Conservation (phyloP, 1,140 invertebrate species). For the Andricus grossulariae region DNA sequence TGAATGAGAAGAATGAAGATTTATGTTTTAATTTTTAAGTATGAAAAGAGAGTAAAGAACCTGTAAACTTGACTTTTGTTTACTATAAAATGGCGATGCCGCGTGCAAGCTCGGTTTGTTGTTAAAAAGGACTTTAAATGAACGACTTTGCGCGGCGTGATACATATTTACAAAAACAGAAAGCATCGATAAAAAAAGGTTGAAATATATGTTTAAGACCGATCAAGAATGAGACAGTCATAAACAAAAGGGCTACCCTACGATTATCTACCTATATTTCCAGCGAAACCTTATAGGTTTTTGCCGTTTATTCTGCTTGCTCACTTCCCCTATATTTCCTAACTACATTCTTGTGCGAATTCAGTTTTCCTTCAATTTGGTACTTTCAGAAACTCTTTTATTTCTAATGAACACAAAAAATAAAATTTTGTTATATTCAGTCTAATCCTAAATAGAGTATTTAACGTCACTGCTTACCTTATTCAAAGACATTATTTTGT, state of each 20-base stretch:
- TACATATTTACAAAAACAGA: slow-evolving; percentile 76
- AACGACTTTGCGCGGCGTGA: slow-evolving; percentile 71
- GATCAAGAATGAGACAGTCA: slow-evolving; percentile 74
- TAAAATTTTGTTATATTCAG: neutral
- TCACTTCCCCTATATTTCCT: slow-evolving; percentile 37
- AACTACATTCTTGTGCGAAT: slow-evolving; percentile 2
- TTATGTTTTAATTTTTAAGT: slow-evolving; percentile 72
- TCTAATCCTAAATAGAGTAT: too few species aligned
- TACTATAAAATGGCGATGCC: slow-evolving; percentile 56
- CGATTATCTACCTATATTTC: slow-evolving; percentile 70
- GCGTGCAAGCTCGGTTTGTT: slow-evolving; percentile 64
- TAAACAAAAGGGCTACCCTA: slow-evolving; percentile 70
- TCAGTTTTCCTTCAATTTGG: slow-evolving; percentile 7
- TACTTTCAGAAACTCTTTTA: slow-evolving; percentile 32
- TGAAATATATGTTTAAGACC: slow-evolving; percentile 74
- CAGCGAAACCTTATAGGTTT: slow-evolving; percentile 71
- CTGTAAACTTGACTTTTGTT: slow-evolving; percentile 67
- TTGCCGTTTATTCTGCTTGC: slow-evolving; percentile 65
- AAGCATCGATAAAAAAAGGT: slow-evolving; percentile 71
- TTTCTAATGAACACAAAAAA: neutral
- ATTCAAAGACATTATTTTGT: neutral
- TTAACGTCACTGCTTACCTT: neutral
- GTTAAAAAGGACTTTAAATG: slow-evolving; percentile 66
- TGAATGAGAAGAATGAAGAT: slow-evolving; percentile 74
- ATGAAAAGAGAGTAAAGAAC: slow-evolving; percentile 61